Percentiles rank a stretch among this genome's conserved stretches.
phyloP scores from a whole-genome alignment of 1,140 invertebrate species.

The Dendrolimus punctatus region DNA sequence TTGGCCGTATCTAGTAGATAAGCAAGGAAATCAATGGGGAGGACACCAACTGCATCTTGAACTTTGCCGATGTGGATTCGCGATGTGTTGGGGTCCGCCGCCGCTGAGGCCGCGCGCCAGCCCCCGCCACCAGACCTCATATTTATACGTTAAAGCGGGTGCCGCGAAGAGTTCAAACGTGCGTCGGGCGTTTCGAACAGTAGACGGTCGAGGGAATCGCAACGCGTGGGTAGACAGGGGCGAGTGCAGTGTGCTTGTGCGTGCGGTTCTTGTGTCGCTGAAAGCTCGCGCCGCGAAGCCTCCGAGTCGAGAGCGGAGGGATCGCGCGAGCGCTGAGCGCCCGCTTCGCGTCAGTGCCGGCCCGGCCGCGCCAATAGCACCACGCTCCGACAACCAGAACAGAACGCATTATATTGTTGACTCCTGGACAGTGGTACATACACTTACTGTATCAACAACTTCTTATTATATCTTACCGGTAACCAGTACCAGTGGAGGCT shows the following conservation, averaged over 20 bases:
- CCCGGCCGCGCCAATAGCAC: constrained; percentile 63
- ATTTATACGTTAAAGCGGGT: constrained; percentile 69
- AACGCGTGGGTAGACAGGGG: constrained; percentile 60
- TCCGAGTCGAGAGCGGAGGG: constrained; percentile 42
- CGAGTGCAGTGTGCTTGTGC: constrained; percentile 70
- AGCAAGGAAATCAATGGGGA: constrained; percentile 66
- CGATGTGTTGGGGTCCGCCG: constrained; percentile 60
- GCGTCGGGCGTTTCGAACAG: constrained; percentile 63
- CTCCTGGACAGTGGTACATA: constrained; percentile 48
- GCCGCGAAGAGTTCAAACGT: constrained; percentile 67
- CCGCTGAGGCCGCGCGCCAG: constrained; percentile 27
- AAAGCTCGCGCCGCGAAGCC: constrained; percentile 67
- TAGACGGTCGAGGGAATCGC: constrained; percentile 65
- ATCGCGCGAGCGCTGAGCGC: constrained; percentile 55
- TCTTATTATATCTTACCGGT: constrained; percentile 14
- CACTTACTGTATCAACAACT: constrained; percentile 22
- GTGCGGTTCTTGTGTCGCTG: constrained; percentile 65
- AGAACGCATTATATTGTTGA: constrained; percentile 24
- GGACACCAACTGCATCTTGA: constrained; percentile 66
- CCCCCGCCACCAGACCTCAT: constrained; percentile 65
- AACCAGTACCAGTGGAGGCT: neutral
- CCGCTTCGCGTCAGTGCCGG: constrained; percentile 62
- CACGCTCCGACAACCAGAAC: constrained; percentile 43
- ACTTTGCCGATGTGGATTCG: constrained; percentile 65
- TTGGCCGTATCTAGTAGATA: constrained; percentile 62